phyloP scores from a whole-genome alignment of 2,113 vertebrate genomes.

The Struthidea cinerea region DNA sequence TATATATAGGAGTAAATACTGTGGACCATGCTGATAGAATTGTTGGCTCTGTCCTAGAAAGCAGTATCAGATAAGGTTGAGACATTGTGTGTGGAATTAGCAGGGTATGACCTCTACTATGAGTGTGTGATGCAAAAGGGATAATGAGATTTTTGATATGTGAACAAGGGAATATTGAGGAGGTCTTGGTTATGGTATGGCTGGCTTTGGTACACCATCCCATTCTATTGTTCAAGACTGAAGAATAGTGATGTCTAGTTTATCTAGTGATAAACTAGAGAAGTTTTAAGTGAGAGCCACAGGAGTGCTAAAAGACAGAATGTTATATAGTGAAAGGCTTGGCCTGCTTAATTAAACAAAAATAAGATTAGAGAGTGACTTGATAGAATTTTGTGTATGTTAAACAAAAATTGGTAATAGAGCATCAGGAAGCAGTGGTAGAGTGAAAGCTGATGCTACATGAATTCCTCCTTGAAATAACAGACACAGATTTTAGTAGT shows the following conservation, averaged over 20 bases:
- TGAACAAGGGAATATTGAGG: background rate
- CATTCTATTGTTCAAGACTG: background rate
- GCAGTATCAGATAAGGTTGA: background rate
- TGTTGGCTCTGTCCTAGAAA: background rate
- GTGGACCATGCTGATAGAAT: background rate
- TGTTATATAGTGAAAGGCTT: background rate
- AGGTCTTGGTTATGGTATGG: background rate
- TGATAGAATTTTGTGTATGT: background rate
- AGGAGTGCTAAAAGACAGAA: background rate
- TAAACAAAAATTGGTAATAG: background rate
- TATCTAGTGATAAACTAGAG: background rate
- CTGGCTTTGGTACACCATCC: background rate
- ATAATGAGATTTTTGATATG: background rate
- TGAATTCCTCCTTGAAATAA: background rate
- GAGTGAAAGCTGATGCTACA: background rate
- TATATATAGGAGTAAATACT: background rate
- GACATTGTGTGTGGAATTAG: background rate
- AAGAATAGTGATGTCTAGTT: too few species aligned
- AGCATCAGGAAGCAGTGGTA: background rate
- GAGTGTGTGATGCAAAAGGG: background rate
- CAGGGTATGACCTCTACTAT: background rate
- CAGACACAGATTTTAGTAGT: background rate
- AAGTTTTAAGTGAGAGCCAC: background rate
- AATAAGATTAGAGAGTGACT: background rate
- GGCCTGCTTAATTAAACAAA: background rate